A percentile compares a stretch with the other conserved stretches of the same genome.
Evolutionary conservation across 2,888 invertebrate species (phyloP).

Genomic region (Drosophila lacicola): DNA sequence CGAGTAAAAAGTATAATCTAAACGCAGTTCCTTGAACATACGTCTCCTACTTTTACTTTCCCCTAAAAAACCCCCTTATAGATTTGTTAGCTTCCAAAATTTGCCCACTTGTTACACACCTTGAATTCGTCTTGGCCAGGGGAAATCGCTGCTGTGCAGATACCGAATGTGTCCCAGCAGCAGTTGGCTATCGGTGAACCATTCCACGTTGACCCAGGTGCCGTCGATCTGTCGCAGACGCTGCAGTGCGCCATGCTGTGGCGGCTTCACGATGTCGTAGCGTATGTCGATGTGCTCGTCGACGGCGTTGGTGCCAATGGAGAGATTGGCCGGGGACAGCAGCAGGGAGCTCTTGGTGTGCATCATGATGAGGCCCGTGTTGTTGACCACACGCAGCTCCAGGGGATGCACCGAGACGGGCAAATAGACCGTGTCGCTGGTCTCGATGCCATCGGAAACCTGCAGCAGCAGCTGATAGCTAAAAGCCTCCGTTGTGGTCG

Average conservation of each 20-base stretch:
- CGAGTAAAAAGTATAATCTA: too few species aligned
- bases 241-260: conserved; percentile 93
- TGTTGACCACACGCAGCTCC: conserved; percentile 89
- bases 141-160: conserved; percentile 90
- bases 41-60: not conserved
- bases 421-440: conserved; percentile 90
- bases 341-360: conserved; percentile 92
- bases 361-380: conserved; percentile 92
- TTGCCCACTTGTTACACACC: conserved; percentile 85
- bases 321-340: conserved; percentile 93
- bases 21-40: too few species aligned
- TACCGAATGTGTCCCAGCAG: conserved; percentile 92
- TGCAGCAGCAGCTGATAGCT: conserved; percentile 86
- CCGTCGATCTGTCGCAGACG: conserved; percentile 89
- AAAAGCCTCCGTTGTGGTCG: conserved; percentile 81
- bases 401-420: conserved; percentile 92
- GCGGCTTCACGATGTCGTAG: conserved; percentile 91
- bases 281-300: conserved; percentile 92
- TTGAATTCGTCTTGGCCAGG: conserved; percentile 93
- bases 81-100: too few species aligned
- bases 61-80: not conserved
- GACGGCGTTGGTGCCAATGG: conserved; percentile 94
- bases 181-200: conserved; percentile 92
- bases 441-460: conserved; percentile 95
- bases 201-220: conserved; percentile 91